Percentiles rank a stretch among this genome's conserved stretches.
phyloP scores from a whole-genome alignment of 2,797 vertebrate genomes.

The Peromyscus melanophrys region DNA sequence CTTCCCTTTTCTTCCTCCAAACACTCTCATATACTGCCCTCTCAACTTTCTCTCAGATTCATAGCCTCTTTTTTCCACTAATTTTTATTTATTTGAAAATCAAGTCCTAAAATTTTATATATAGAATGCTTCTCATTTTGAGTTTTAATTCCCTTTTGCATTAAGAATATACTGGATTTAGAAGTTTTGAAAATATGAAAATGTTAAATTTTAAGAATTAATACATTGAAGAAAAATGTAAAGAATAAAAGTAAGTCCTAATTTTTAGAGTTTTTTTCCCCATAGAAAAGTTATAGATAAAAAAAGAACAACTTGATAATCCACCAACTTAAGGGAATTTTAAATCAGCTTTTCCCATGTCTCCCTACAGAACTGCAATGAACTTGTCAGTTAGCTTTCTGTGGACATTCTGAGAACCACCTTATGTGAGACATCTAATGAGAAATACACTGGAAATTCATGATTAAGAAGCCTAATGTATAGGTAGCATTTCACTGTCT shows the following conservation, averaged over 20 bases:
- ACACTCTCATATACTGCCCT: neutral
- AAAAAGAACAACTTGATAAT: slow-evolving; percentile 4
- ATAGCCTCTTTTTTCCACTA: neutral
- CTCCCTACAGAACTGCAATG: neutral
- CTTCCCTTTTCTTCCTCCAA: too few species aligned
- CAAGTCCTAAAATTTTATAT: neutral
- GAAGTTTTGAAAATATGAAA: neutral
- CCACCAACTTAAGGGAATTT: neutral
- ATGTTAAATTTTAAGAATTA: neutral
- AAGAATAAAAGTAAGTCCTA: too few species aligned
- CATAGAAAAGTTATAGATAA: neutral
- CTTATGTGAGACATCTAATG: neutral
- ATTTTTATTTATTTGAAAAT: neutral
- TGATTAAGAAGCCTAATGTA: neutral
- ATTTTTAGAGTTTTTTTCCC: neutral
- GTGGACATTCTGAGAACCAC: neutral
- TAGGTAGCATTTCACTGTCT: neutral
- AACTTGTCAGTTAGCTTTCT: neutral
- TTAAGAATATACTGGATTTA: neutral
- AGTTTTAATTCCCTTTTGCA: neutral
- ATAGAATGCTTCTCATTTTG: neutral
- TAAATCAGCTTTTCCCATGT: neutral
- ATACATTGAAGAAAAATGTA: neutral
- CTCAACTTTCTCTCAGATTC: neutral
- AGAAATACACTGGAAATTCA: neutral